Evolutionary conservation across 2,797 vertebrate species (phyloP).

Genomic region (Acipenser transmontanus): DNA sequence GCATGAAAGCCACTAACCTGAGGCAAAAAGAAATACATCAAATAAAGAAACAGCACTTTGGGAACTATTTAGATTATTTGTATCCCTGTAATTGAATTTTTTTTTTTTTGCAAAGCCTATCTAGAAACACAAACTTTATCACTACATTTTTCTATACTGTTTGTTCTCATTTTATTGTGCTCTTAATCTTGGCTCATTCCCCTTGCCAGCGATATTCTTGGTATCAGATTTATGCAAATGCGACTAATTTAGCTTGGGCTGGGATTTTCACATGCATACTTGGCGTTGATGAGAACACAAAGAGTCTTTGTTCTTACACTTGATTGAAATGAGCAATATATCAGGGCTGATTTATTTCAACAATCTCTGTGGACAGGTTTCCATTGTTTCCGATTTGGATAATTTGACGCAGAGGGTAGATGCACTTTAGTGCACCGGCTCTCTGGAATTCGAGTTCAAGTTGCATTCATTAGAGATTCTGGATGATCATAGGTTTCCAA

Average conservation of each 20-base stretch:
- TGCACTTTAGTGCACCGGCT: slow-evolving; percentile 20
- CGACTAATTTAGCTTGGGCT: neutral
- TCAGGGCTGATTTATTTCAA: slow-evolving; percentile 35
- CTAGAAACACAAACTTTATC: too few species aligned
- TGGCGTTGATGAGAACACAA: slow-evolving; percentile 31
- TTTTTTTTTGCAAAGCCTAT: too few species aligned
- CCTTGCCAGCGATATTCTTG: too few species aligned
- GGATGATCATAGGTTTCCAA: too few species aligned
- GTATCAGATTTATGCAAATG: neutral
- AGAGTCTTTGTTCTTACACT: slow-evolving; percentile 40
- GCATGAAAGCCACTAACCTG: too few species aligned
- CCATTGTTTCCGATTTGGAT: slow-evolving; percentile 48
- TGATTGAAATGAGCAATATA: slow-evolving; percentile 37
- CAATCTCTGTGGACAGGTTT: slow-evolving; percentile 20
- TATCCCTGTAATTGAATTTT: too few species aligned
- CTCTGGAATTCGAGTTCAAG: slow-evolving; percentile 22
- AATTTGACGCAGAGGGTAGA: slow-evolving; percentile 29
- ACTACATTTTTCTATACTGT: too few species aligned
- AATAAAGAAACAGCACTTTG: too few species aligned
- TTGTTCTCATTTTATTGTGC: too few species aligned
- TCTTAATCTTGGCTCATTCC: too few species aligned
- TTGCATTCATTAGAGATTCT: too few species aligned
- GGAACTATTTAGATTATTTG: too few species aligned
- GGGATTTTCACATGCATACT: slow-evolving; percentile 11
- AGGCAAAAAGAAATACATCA: neutral